Conservation (phyloP, 2,113 vertebrate species). For the Rhabdomys dilectus region DNA sequence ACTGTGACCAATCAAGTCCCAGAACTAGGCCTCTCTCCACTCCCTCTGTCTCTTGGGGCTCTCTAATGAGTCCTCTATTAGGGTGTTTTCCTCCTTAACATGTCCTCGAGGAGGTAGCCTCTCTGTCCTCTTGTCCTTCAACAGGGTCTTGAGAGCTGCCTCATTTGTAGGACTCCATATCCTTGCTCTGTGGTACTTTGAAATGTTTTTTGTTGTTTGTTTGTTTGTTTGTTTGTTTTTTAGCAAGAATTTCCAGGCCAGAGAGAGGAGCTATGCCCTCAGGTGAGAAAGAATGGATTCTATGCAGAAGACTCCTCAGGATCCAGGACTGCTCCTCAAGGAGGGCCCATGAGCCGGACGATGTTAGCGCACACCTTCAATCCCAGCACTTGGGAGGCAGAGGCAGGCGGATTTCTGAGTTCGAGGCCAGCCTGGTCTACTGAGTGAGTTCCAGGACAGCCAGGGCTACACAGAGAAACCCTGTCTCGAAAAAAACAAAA, state of each 20-base stretch:
- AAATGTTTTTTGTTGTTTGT: neutral
- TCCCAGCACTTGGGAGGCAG: no score
- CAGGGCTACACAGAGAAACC: no score
- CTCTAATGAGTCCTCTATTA: neutral
- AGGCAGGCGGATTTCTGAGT: no score
- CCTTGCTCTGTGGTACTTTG: no score
- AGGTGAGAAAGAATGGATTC: fast-evolving
- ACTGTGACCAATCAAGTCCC: neutral
- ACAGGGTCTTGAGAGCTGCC: neutral
- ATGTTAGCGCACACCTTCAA: no score
- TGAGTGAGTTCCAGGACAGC: no score
- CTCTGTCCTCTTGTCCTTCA: neutral
- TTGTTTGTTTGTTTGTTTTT: neutral
- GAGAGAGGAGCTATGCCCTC: no score
- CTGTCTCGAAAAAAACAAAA: no score
- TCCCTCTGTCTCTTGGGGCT: neutral
- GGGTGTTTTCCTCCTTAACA: no score
- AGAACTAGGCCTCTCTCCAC: neutral
- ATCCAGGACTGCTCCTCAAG: no score
- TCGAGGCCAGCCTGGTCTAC: no score
- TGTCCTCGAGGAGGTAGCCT: no score
- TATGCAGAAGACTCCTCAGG: fast-evolving
- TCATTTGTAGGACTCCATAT: neutral
- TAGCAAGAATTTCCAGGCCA: neutral
- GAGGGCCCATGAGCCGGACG: neutral